Percentiles rank a stretch among this genome's conserved stretches.
Evolutionary conservation across 2,113 vertebrate species (phyloP).

Genomic region (Muntiacus muntjak): DNA sequence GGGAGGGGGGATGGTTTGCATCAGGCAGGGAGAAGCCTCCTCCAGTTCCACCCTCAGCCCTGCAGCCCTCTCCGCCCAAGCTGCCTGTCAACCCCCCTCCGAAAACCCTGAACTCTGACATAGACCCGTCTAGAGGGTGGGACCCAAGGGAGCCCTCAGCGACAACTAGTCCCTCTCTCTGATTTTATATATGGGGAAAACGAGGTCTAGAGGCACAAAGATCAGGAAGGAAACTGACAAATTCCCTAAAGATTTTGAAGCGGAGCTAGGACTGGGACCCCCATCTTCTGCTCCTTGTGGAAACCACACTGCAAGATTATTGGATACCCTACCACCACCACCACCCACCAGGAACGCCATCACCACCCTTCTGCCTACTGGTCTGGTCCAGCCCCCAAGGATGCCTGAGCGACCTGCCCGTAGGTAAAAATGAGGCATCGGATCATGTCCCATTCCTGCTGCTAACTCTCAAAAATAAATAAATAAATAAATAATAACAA

Average conservation of each 20-base stretch:
- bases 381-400: background rate
- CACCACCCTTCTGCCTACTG: background rate
- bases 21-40: background rate
- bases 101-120: background rate
- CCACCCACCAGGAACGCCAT: background rate
- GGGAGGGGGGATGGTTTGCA: accelerated
- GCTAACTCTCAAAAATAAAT: background rate
- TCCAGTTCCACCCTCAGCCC: background rate
- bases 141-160: background rate
- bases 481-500: background rate
- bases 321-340: too few species aligned
- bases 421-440: background rate
- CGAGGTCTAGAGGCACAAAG: background rate
- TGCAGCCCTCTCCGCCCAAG: background rate
- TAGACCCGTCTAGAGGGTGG: background rate
- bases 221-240: background rate
- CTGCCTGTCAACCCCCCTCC: background rate
- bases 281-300: background rate
- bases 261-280: background rate
- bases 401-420: background rate
- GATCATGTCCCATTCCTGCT: background rate
- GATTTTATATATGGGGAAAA: background rate
- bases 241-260: background rate
- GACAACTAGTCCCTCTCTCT: background rate
- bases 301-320: background rate